Percentiles rank a stretch among this genome's conserved stretches.
These are phyloP conservation scores for Stenolophus ochropezus DNA, from an alignment of 2,888 invertebrate species.

Conservation along the genomic window DNA sequence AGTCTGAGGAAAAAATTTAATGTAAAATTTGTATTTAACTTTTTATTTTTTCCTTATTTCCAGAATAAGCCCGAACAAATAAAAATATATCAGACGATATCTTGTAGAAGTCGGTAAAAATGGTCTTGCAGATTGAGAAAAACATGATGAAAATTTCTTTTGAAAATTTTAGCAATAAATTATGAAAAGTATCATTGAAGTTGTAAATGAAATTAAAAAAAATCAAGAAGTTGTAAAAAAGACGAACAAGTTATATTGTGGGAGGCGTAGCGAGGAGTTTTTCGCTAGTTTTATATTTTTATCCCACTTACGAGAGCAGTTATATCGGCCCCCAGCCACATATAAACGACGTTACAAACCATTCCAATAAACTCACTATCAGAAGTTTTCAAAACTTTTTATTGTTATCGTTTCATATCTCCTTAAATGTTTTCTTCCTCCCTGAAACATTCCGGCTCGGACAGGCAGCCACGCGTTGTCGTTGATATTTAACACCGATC, in stretches of 20 bases:
- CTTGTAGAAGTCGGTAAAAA: not conserved
- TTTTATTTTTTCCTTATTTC: too few species aligned
- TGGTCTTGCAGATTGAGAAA: not conserved
- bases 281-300: constrained; percentile 58
- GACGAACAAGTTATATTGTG: constrained; percentile 52
- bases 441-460: constrained; percentile 4
- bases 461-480: constrained; percentile 5
- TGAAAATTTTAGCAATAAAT: constrained; percentile 11
- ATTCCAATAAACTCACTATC: constrained; percentile 60
- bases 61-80: too few species aligned
- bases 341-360: constrained; percentile 59
- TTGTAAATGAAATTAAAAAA: constrained; percentile 44
- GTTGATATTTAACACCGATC: constrained; percentile 26
- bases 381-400: constrained; percentile 58
- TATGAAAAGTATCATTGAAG: not conserved
- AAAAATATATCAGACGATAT: too few species aligned
- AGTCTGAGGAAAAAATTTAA: too few species aligned
- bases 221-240: constrained; percentile 26
- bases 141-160: not conserved
- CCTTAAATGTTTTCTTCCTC: constrained; percentile 57
- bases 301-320: constrained; percentile 57
- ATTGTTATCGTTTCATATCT: constrained; percentile 60
- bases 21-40: too few species aligned
- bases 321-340: constrained; percentile 58
- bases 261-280: constrained; percentile 12